phyloP scores from a whole-genome alignment of 2,797 vertebrate genomes.

The Kryptolebias ocellatus region DNA sequence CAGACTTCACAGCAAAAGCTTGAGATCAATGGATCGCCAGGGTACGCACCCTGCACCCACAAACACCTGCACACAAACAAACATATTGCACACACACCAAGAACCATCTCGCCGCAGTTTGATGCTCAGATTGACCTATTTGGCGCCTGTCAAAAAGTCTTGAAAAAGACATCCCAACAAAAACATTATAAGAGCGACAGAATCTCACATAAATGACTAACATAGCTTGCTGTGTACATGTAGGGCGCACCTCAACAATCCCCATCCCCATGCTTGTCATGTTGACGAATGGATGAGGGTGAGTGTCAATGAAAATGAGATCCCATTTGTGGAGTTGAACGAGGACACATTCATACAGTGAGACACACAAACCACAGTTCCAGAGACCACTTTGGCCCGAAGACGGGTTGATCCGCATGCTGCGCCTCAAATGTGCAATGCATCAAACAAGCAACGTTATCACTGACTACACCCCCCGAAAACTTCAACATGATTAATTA shows the following conservation, averaged over 20 bases:
- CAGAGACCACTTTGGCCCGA: conserved; percentile 60
- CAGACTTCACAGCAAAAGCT: conserved; percentile 74
- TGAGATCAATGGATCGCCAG: conserved; percentile 76
- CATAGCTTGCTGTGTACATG: conserved; percentile 34
- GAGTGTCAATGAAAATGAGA: conserved; percentile 84
- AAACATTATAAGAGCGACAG: conserved; percentile 29
- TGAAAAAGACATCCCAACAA: conserved; percentile 55
- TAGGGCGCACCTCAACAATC: conserved; percentile 48
- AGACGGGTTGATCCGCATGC: conserved; percentile 71
- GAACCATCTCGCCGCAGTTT: conserved; percentile 42
- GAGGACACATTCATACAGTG: conserved; percentile 63
- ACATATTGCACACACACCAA: conserved; percentile 18
- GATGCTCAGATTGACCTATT: conserved; percentile 75
- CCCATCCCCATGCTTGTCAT: conserved; percentile 56
- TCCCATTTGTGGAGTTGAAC: conserved; percentile 72
- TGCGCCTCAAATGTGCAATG: conserved; percentile 72
- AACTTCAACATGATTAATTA: conserved; percentile 81
- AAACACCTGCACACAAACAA: conserved; percentile 40
- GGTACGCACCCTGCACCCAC: conserved; percentile 40
- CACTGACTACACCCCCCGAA: conserved; percentile 74
- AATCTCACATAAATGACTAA: conserved; percentile 43
- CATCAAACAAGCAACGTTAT: conserved; percentile 80
- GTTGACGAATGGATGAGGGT: conserved; percentile 78
- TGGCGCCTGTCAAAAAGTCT: conserved; percentile 50
- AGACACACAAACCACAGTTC: conserved; percentile 48